phyloP scores from a whole-genome alignment of 1,140 invertebrate genomes.

The Centruroides sculpturatus region DNA sequence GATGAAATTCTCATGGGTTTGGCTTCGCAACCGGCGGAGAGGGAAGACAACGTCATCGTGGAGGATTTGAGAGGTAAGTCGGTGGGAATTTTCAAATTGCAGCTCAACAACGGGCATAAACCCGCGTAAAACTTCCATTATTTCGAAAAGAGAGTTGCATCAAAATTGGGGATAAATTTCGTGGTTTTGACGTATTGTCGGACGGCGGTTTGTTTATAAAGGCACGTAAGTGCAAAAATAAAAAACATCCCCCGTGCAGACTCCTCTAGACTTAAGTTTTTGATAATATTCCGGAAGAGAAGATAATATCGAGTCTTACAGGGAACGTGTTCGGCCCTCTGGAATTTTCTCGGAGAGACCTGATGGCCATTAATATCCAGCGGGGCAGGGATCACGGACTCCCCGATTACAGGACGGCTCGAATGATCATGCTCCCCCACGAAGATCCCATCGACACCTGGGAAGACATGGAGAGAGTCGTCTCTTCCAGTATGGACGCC shows the following conservation, averaged over 20 bases:
- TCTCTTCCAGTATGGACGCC: slow-evolving; percentile 7
- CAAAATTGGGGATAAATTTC: background rate
- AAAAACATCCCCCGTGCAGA: too few species aligned
- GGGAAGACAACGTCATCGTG: slow-evolving; percentile 82
- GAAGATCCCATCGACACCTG: slow-evolving; percentile 18
- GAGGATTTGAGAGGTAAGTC: slow-evolving; percentile 65
- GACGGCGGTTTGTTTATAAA: too few species aligned
- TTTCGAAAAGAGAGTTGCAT: too few species aligned
- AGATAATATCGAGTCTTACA: slow-evolving; percentile 12
- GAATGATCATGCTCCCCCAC: slow-evolving; percentile 35
- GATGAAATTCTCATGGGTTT: slow-evolving; percentile 88
- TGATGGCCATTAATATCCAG: slow-evolving; percentile 51
- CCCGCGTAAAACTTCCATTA: too few species aligned
- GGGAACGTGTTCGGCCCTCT: slow-evolving; percentile 47
- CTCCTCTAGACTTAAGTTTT: too few species aligned
- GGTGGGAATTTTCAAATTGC: too few species aligned
- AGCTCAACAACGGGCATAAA: too few species aligned
- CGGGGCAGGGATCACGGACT: slow-evolving; percentile 48
- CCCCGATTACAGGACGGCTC: slow-evolving; percentile 47
- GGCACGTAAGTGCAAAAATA: too few species aligned
- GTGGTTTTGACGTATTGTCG: too few species aligned
- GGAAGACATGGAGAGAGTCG: slow-evolving; percentile 26
- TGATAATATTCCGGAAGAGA: too few species aligned
- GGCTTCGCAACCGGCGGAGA: slow-evolving; percentile 84
- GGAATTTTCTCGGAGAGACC: slow-evolving; percentile 49